These are phyloP conservation scores for Anthophora plumipes DNA, from an alignment of 2,888 invertebrate species.

Conservation along the genomic window DNA sequence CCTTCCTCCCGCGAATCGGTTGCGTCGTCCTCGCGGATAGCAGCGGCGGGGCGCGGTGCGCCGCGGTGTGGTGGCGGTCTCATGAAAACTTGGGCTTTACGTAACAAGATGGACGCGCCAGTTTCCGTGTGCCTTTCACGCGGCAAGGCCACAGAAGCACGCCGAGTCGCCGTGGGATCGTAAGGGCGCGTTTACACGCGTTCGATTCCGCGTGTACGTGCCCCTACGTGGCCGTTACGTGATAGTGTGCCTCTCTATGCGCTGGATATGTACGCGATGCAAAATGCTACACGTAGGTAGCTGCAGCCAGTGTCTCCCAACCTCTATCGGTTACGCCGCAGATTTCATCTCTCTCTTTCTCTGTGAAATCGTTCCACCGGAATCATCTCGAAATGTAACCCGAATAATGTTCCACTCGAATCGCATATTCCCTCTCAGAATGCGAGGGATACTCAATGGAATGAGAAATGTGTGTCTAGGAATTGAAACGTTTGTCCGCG, in stretches of 20 bases:
- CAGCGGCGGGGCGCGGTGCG: neutral
- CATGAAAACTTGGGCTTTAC: conserved; percentile 81
- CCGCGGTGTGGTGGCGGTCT: conserved; percentile 60
- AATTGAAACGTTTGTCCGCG: neutral
- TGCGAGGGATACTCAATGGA: too few species aligned
- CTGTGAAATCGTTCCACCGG: neutral
- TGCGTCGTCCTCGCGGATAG: conserved; percentile 56
- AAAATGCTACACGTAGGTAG: conserved; percentile 70
- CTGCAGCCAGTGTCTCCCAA: conserved; percentile 66
- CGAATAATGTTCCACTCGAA: too few species aligned
- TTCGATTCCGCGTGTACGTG: conserved; percentile 64
- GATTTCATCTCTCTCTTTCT: neutral
- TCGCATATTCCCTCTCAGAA: too few species aligned
- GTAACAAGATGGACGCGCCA: conserved; percentile 83
- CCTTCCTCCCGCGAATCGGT: conserved; percentile 45
- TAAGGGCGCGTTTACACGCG: conserved; percentile 74
- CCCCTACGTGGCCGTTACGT: conserved; percentile 51
- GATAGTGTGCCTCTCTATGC: conserved; percentile 31
- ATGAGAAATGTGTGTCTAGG: too few species aligned
- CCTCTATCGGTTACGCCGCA: too few species aligned
- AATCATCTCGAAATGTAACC: too few species aligned
- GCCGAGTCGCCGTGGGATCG: conserved; percentile 72
- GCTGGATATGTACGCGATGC: conserved; percentile 39
- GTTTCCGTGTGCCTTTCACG: conserved; percentile 84
- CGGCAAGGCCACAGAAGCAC: conserved; percentile 79